These are phyloP conservation scores for Alexandromys oeconomus DNA, from an alignment of 2,797 vertebrate species.

Conservation along the genomic window DNA sequence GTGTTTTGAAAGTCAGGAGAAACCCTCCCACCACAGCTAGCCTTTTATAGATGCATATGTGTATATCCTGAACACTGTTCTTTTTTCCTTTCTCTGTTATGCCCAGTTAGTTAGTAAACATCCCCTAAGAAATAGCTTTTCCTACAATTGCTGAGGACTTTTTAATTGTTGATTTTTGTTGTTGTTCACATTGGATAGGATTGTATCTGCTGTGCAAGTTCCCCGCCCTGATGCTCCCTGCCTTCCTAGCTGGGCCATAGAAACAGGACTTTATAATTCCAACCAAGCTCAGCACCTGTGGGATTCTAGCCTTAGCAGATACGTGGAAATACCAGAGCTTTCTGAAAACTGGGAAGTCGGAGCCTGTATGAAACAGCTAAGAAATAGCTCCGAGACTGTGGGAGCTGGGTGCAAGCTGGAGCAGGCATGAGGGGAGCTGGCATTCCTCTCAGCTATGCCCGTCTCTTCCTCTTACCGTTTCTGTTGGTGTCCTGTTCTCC, in stretches of 20 bases:
- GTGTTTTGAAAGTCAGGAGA: not conserved
- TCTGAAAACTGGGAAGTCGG: not conserved
- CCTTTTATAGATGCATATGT: not conserved
- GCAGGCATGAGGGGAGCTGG: not conserved
- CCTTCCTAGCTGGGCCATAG: not conserved
- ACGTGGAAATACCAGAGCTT: not conserved
- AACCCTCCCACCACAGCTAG: not conserved
- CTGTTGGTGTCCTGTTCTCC: not conserved
- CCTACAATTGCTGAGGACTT: not conserved
- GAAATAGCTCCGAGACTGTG: not conserved
- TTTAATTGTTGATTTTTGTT: not conserved
- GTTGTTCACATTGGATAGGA: not conserved
- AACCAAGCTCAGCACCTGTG: not conserved
- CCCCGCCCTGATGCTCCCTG: not conserved
- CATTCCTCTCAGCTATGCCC: too few relatives aligned
- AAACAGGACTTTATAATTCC: not conserved
- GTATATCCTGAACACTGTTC: not conserved
- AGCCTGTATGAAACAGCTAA: not conserved
- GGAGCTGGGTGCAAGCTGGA: not conserved
- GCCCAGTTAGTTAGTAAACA: not conserved
- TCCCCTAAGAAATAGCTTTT: slow-evolving; percentile 25
- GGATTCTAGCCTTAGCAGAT: not conserved
- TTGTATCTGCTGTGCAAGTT: not conserved
- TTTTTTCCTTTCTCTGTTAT: not conserved
- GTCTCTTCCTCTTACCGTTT: not conserved